phyloP scores from a whole-genome alignment of 2,113 vertebrate species.

The Eira barbara region DNA sequence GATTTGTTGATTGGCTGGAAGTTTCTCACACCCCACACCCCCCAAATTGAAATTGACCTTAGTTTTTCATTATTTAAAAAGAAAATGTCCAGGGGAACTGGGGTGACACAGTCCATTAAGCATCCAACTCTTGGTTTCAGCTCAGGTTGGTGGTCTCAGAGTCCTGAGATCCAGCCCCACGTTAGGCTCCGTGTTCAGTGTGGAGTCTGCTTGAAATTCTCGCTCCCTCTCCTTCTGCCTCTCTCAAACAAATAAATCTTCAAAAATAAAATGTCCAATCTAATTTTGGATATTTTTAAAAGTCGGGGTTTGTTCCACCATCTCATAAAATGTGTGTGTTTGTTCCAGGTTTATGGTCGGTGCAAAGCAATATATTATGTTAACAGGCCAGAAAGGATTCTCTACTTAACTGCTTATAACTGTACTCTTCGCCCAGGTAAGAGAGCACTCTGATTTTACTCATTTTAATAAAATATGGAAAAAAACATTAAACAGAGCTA shows the following conservation, averaged over 20 bases:
- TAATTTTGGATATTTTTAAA: not conserved
- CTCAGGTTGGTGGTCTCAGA: not conserved
- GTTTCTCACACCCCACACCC: not conserved
- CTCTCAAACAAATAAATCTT: not conserved
- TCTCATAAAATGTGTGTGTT: constrained; percentile 42
- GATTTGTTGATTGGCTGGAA: not conserved
- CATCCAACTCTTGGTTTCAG: not conserved
- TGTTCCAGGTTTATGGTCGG: constrained; percentile 81
- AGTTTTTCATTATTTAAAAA: not conserved
- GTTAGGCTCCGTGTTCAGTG: not conserved
- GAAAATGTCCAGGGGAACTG: not conserved
- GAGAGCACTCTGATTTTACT: not conserved
- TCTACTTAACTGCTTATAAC: constrained; percentile 75
- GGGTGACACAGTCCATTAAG: not conserved
- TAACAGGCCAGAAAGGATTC: constrained; percentile 66
- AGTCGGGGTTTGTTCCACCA: not conserved
- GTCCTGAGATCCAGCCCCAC: not conserved
- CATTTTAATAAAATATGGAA: not conserved
- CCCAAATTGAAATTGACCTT: not conserved
- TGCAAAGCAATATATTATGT: constrained; percentile 79
- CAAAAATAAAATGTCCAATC: not conserved
- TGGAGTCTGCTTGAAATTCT: not conserved
- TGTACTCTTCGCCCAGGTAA: constrained; percentile 82
- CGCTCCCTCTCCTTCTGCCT: not conserved
- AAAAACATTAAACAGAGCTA: not conserved